These are phyloP conservation scores for Pyralis farinalis DNA, from an alignment of 2,888 invertebrate species.

Conservation along the genomic window DNA sequence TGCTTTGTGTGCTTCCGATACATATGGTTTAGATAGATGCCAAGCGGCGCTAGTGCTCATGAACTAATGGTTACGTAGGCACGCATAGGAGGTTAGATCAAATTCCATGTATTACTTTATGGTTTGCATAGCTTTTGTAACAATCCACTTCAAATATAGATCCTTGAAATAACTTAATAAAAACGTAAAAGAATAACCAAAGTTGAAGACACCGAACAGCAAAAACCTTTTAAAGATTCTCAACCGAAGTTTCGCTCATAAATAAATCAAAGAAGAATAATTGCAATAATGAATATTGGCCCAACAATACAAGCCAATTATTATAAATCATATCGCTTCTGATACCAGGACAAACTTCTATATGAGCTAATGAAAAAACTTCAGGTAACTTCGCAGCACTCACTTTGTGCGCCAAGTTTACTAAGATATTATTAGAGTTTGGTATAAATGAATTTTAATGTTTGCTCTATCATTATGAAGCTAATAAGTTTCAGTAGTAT, in stretches of 20 bases:
- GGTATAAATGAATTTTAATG: not conserved
- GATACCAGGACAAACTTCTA: not conserved
- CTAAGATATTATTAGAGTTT: not conserved
- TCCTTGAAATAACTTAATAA: too few relatives aligned
- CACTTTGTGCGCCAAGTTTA: not conserved
- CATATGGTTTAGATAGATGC: too few relatives aligned
- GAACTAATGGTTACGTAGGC: too few relatives aligned
- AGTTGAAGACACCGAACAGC: not conserved
- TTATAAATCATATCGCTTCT: not conserved
- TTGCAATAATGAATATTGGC: not conserved
- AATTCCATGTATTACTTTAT: too few relatives aligned
- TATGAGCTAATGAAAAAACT: slow-evolving; percentile 3
- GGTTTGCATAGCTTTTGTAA: too few relatives aligned
- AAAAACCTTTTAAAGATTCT: not conserved
- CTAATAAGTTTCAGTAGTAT: too few relatives aligned
- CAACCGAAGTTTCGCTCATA: not conserved
- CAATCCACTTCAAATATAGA: too few relatives aligned
- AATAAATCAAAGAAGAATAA: not conserved
- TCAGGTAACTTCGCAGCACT: not conserved
- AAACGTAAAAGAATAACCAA: too few relatives aligned
- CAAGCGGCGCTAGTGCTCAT: too few relatives aligned
- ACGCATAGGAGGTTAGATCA: too few relatives aligned
- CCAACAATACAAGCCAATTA: not conserved
- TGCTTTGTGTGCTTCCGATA: too few relatives aligned
- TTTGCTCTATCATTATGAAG: not conserved